Evolutionary conservation across 1,140 invertebrate species (phyloP).

Genomic region (Physella acuta): DNA sequence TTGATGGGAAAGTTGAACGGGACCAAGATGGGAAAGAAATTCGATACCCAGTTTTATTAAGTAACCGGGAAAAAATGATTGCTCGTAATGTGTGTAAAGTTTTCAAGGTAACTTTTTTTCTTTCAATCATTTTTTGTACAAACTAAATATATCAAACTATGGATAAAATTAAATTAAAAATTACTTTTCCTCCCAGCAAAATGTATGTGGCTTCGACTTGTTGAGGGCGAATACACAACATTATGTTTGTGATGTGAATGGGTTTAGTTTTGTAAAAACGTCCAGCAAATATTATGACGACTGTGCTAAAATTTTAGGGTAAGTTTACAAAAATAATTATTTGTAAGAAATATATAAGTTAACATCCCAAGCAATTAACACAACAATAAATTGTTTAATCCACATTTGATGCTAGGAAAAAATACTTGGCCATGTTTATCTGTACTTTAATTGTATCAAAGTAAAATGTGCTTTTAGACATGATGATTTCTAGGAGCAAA

Average conservation of each 20-base stretch:
- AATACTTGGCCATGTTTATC: too few species aligned
- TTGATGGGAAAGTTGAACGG: slow-evolving; percentile 94
- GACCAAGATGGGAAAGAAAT: slow-evolving; percentile 99
- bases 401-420: too few species aligned
- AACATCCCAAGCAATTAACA: too few species aligned
- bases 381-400: too few species aligned
- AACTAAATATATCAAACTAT: background rate
- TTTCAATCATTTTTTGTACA: background rate
- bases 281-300: slow-evolving; percentile 99
- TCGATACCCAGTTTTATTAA: slow-evolving; percentile 95
- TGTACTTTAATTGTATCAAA: too few species aligned
- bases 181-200: slow-evolving; percentile 69
- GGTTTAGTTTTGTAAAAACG: slow-evolving; percentile 99
- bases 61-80: slow-evolving; percentile 97
- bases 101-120: slow-evolving; percentile 71
- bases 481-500: too few species aligned
- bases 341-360: too few species aligned
- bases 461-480: too few species aligned
- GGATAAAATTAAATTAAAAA: background rate
- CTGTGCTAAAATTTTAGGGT: slow-evolving; percentile 90
- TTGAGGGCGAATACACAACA: slow-evolving; percentile 96
- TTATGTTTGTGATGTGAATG: slow-evolving; percentile 99
- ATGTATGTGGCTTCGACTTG: slow-evolving; percentile 98
- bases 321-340: slow-evolving; percentile 35
- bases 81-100: slow-evolving; percentile 96